phyloP scores from a whole-genome alignment of 2,797 vertebrate species.

The Tarsius wallacei region DNA sequence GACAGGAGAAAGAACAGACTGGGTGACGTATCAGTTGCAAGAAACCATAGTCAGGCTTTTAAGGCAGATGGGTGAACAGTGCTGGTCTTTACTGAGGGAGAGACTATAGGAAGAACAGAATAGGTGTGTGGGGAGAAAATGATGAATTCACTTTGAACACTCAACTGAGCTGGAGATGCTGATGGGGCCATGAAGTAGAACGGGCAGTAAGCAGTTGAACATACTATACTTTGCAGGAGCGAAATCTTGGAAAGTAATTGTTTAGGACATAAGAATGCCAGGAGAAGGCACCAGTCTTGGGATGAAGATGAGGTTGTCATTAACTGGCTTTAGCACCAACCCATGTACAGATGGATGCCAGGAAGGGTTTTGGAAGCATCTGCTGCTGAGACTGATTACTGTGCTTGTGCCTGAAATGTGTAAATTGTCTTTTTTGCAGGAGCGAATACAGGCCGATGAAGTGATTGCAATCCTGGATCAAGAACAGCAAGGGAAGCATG shows the following conservation, averaged over 20 bases:
- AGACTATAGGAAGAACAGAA: neutral
- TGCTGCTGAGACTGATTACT: neutral
- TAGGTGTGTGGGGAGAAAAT: neutral
- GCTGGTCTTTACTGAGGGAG: neutral
- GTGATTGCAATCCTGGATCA: conserved; percentile 95
- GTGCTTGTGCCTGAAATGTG: neutral
- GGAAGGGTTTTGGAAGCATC: conserved; percentile 26
- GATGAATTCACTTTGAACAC: neutral
- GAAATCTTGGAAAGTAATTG: neutral
- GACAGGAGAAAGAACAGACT: neutral
- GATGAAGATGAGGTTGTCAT: neutral
- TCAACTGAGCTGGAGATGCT: neutral
- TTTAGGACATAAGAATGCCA: too few species aligned
- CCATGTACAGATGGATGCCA: conserved; percentile 46
- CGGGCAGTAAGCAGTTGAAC: neutral
- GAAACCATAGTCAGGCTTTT: neutral
- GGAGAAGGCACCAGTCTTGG: neutral
- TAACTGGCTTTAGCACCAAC: neutral
- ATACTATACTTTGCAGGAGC: neutral
- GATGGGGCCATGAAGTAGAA: fast-evolving
- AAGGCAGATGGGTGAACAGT: neutral
- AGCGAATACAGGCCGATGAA: conserved; percentile 97
- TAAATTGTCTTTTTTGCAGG: conserved; percentile 90
- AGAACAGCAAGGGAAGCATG: conserved; percentile 90
- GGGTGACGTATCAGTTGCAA: neutral